These are phyloP conservation scores for Saguinus midas DNA, from an alignment of 2,113 vertebrate species.

Conservation along the genomic window DNA sequence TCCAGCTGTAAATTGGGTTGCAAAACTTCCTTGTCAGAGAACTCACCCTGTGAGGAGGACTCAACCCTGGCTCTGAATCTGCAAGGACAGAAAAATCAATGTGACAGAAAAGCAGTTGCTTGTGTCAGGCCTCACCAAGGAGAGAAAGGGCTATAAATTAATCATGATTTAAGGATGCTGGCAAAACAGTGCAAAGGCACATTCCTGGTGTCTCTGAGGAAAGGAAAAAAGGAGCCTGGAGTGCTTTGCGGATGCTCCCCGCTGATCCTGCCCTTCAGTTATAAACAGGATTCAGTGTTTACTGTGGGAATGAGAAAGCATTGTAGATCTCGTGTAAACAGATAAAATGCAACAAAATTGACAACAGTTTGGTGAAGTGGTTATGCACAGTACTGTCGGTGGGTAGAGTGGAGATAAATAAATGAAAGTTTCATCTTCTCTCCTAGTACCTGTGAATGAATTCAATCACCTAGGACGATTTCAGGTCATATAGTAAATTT, in stretches of 20 bases:
- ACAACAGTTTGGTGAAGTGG: slow-evolving; percentile 58
- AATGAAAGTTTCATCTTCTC: slow-evolving; percentile 33
- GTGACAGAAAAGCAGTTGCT: slow-evolving; percentile 75
- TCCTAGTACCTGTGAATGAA: background rate
- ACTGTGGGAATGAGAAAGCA: slow-evolving; percentile 67
- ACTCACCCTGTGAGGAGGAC: slow-evolving; percentile 71
- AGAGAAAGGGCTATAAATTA: slow-evolving; percentile 56
- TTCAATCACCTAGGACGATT: background rate
- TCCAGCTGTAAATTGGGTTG: slow-evolving; percentile 80
- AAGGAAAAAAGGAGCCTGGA: background rate
- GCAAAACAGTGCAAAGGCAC: slow-evolving; percentile 15
- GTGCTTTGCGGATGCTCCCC: background rate
- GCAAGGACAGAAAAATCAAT: slow-evolving; percentile 68
- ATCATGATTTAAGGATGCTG: slow-evolving; percentile 57
- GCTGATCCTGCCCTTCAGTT: slow-evolving; percentile 60
- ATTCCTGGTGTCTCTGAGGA: slow-evolving; percentile 42
- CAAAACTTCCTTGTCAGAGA: slow-evolving; percentile 82
- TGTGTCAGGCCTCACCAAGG: slow-evolving; percentile 52
- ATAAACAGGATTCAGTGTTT: slow-evolving; percentile 77
- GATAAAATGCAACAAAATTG: slow-evolving; percentile 71
- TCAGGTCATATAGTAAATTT: background rate
- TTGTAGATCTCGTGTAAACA: slow-evolving; percentile 69
- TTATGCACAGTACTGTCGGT: background rate
- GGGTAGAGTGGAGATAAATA: background rate
- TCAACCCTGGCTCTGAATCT: slow-evolving; percentile 65